Evolutionary conservation across 2,888 invertebrate genomes (phyloP), one percentile per base, ranked within the genome.

Genomic region (Ptilodon capucinus): DNA sequence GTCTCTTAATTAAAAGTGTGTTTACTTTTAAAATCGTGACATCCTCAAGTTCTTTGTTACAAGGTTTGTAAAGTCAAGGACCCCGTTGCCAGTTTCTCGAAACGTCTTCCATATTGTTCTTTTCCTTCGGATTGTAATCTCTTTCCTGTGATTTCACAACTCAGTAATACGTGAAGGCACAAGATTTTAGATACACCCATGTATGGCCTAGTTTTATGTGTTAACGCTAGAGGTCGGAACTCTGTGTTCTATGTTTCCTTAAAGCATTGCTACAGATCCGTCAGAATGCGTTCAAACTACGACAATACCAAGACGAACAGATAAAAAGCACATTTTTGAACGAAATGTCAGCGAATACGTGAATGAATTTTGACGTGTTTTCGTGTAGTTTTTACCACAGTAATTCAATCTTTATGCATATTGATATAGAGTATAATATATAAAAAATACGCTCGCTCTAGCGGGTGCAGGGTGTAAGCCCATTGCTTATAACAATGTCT

Each of bases 11-110:
- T 56, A 49, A 7, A 16, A 42, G 7, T 18, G 9, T 14, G 32
- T 14, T 32, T 32, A 28, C 4, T 28, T n/a, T 8, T 28, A 4
- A 2, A 28, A 32, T 14, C 28, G n/a, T 17, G 17, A 13, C 18
- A 9, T 30, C 47, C 53, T 56, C 54, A 56, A 62, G 50, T 55
- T 59, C 60, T 68, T 71, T 75, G 70, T 71, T 68, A 32, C 42
- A 75, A 59, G 71, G n/a, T n/a, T n/a, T n/a, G n/a, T n/a, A n/a
- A n/a, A 80, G 83, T 82, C 85, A 84, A 84, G 83, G 84, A 82
- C 81, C 82, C 69, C 62, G 71, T 76, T 78, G 80, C 82, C 80
- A 80, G 76, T 75, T 73, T 71, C 59, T 64, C 54, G 51, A 71
- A 65, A 76, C 81, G 77, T 80, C 77, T 66, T 56, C 62, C 54